A percentile compares a stretch with the other conserved stretches of the same genome.
Evolutionary conservation across 2,888 invertebrate species (phyloP).

Genomic region (Dexiosoma caninum): DNA sequence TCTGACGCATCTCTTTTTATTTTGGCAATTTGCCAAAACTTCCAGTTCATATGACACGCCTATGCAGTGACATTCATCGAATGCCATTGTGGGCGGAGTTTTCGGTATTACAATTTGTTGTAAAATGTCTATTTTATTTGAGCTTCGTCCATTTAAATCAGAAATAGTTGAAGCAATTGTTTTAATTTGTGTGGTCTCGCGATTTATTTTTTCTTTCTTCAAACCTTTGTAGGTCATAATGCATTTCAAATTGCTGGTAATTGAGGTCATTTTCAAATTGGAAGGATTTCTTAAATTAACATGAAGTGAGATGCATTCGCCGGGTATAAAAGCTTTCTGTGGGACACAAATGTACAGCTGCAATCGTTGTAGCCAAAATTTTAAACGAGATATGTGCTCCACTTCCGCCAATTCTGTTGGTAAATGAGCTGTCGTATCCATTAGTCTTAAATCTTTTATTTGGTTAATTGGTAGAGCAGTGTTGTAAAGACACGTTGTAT

Average conservation of each 20-base stretch:
- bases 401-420: conserved; percentile 26
- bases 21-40: conserved; percentile 65
- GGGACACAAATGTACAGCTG: conserved; percentile 69
- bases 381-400: conserved; percentile 66
- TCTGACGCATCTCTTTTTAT: conserved; percentile 64
- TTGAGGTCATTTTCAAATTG: conserved; percentile 65
- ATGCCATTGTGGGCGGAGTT: conserved; percentile 66
- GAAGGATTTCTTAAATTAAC: conserved; percentile 69
- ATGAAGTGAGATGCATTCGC: conserved; percentile 70
- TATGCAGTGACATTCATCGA: conserved; percentile 68
- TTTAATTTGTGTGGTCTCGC: conserved; percentile 64
- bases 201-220: conserved; percentile 63
- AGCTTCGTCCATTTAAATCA: conserved; percentile 24
- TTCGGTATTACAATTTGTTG: conserved; percentile 68
- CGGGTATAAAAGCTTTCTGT: conserved; percentile 68
- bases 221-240: conserved; percentile 67
- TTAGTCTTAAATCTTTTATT: conserved; percentile 27
- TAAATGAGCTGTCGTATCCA: not conserved
- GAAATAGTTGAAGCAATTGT: conserved; percentile 30
- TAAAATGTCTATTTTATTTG: conserved; percentile 67
- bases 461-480: conserved; percentile 28
- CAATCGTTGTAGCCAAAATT: conserved; percentile 71
- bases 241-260: conserved; percentile 69
- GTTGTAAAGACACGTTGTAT: not conserved
- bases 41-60: conserved; percentile 72